Evolutionary conservation across 2,888 invertebrate genomes (phyloP), one percentile per base, ranked within the genome.

Genomic region (Cantharis lateralis): DNA sequence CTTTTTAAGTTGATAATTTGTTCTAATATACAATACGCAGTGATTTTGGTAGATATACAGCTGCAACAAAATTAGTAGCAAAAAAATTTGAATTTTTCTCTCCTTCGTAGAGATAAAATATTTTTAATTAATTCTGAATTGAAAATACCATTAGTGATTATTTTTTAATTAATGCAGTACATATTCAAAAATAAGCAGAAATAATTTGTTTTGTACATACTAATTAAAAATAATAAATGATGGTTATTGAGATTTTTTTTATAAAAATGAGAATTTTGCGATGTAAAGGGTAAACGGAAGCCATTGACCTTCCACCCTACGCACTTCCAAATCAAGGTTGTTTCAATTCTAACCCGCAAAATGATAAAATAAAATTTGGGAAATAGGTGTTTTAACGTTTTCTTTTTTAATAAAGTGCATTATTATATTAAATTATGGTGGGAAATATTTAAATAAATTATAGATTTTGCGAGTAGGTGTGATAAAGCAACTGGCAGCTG

Each of bases 191-290:
- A 66, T 24, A 66, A 66, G 64, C 24, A 20, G 11, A 66, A 66
- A 66, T 66, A 24, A 18, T 66, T 66, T 24, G 63, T 63, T 48
- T 48, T 48, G 24, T 66, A 66, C 64, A 66, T 66, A 66, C 24
- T 66, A 66, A 66, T 66, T 66, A 66, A 66, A 66, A 66, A 66
- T 66, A 66, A 66, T 66, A 66, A 66, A 66, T 66, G 64, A 66
- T 20, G 64, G 64, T 20, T 66, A 66, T 66, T 66, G 64, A 66
- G 64, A 66, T 66, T 66, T 66, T 66, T 20, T 66, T 66, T 66
- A 20, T 20, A 66, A 66, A 66, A 66, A 66, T 66, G 64, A 66
- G 64, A 66, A 66, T 66, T 48, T 20, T 20, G 64, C 64, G 64
- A 66, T 66, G 24, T 66, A 66, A 66, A 66, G 64, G 64, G 64